Evolutionary conservation across 2,797 vertebrate species (phyloP).

Genomic region (Gymnodraco acuticeps): DNA sequence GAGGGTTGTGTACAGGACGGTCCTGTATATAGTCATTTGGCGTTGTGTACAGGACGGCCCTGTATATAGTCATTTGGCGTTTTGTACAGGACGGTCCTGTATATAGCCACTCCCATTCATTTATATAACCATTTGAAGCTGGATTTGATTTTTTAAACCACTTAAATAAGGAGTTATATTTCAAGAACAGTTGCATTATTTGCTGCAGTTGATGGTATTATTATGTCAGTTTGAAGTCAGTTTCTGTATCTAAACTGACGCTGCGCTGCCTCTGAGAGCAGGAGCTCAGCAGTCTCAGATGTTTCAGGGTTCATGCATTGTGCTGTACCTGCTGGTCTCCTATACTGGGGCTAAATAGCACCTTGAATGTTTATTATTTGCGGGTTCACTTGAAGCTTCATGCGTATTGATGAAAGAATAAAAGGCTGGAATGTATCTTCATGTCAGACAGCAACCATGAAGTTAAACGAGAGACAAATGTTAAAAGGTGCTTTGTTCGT

Average conservation of each 20-base stretch:
- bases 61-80: too few relatives aligned
- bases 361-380: background rate
- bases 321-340: background rate
- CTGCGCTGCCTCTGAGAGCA: background rate
- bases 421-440: conserved; percentile 25
- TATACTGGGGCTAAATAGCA: background rate
- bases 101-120: too few relatives aligned
- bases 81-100: too few relatives aligned
- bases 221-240: background rate
- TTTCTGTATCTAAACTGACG: background rate
- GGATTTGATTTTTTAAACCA: background rate
- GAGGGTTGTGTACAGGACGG: too few relatives aligned
- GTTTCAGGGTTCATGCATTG: background rate
- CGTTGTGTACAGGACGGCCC: too few relatives aligned
- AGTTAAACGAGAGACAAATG: conserved; percentile 63
- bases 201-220: background rate
- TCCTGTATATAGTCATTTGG: too few relatives aligned
- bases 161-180: background rate
- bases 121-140: conserved; percentile 18
- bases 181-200: background rate
- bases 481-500: conserved; percentile 66
- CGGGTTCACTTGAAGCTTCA: background rate
- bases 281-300: background rate
- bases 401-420: conserved; percentile 30
- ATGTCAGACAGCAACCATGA: conserved; percentile 32